Percentiles rank a stretch among this genome's conserved stretches.
Evolutionary conservation across 2,888 invertebrate species (phyloP).

Genomic region (Xanthorhoe designata): DNA sequence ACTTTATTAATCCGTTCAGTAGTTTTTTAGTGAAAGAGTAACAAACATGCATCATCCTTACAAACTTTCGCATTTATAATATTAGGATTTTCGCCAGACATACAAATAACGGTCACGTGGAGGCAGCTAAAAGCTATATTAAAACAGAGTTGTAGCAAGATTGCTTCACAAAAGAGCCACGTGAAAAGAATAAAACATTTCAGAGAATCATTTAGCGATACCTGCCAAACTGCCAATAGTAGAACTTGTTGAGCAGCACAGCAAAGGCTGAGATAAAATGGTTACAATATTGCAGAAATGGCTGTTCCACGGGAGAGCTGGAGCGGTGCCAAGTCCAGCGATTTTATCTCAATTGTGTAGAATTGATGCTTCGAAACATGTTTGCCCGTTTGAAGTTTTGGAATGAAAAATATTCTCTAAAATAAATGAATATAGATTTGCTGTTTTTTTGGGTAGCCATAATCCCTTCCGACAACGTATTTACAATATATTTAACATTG

Average conservation of each 20-base stretch:
- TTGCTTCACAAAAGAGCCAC: neutral
- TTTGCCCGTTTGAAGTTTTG: slow-evolving; percentile 9
- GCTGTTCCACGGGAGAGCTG: slow-evolving; percentile 18
- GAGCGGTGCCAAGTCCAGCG: slow-evolving; percentile 25
- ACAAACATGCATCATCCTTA: too few relatives aligned
- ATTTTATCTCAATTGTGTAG: slow-evolving; percentile 22
- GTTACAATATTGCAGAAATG: slow-evolving; percentile 21
- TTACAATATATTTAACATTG: too few relatives aligned
- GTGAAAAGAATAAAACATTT: neutral
- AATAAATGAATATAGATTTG: too few relatives aligned
- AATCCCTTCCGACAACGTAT: too few relatives aligned
- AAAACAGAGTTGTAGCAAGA: neutral
- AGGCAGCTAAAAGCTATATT: neutral
- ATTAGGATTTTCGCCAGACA: too few relatives aligned
- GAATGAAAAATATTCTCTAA: slow-evolving; percentile 2
- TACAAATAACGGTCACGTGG: neutral
- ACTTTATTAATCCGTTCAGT: too few relatives aligned
- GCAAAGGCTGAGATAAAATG: slow-evolving; percentile 10
- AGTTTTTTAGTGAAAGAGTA: too few relatives aligned
- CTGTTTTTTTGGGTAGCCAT: neutral
- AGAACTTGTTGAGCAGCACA: slow-evolving; percentile 22
- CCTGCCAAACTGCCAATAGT: neutral
- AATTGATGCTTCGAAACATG: slow-evolving; percentile 8
- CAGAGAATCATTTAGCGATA: neutral
- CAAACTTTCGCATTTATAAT: too few relatives aligned